Evolutionary conservation across 53 echinoderm and acorn worm genomes (phyloP).

Genomic region (Hippasteria phrygiana): DNA sequence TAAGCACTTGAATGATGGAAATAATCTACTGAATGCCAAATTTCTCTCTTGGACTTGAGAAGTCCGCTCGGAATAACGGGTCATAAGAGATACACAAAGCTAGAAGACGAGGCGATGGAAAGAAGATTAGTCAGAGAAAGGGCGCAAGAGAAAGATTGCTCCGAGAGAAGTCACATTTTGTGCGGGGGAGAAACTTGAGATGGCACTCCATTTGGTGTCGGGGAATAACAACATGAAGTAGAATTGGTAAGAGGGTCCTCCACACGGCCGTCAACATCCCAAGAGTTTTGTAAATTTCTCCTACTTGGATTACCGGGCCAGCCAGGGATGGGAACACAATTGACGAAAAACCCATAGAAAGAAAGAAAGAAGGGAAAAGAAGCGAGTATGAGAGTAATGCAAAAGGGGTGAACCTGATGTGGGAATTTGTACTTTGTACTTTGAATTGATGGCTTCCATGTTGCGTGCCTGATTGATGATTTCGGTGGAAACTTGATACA

Average conservation of each 20-base stretch:
- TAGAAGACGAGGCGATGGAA: background rate
- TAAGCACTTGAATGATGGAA: no score
- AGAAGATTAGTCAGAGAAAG: background rate
- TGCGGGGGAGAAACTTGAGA: background rate
- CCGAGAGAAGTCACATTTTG: background rate
- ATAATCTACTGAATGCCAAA: no score
- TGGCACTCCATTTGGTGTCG: background rate
- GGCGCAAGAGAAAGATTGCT: background rate
- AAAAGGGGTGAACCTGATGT: background rate
- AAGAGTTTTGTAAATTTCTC: slow-evolving; percentile 6
- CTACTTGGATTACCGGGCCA: background rate
- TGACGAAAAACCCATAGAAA: background rate
- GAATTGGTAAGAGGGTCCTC: background rate
- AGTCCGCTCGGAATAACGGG: background rate
- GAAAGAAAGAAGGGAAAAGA: no score
- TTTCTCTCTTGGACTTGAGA: no score
- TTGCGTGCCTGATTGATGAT: background rate
- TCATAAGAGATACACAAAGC: background rate
- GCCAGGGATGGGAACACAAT: background rate
- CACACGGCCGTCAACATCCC: background rate
- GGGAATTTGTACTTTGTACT: background rate
- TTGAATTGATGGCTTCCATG: background rate
- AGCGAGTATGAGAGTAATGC: no score
- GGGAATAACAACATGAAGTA: background rate
- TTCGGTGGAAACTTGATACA: no score